These are phyloP conservation scores for Cosmia trapezina DNA, from an alignment of 2,888 invertebrate genomes.

Conservation along the genomic window DNA sequence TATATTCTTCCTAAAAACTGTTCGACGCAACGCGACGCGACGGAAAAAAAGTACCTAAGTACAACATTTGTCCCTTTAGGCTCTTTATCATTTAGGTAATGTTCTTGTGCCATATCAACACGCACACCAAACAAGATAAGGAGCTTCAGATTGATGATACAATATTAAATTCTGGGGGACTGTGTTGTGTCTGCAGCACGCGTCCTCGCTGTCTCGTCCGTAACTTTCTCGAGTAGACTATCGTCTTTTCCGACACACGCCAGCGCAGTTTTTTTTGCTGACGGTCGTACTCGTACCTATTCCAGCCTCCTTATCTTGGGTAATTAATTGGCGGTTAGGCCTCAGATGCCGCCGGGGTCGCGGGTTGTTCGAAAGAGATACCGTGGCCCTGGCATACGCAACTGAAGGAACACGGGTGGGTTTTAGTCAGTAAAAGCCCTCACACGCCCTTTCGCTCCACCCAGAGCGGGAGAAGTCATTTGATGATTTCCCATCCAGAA, in stretches of 20 bases:
- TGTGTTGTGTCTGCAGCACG: not conserved
- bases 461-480: no score
- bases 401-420: no score
- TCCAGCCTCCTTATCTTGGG: no score
- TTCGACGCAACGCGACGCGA: not conserved
- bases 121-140: not conserved
- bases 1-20: slow-evolving; percentile 3
- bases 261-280: not conserved
- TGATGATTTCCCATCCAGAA: no score
- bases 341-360: no score
- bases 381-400: no score
- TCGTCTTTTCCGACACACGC: not conserved
- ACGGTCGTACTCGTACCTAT: not conserved
- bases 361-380: no score
- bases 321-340: no score
- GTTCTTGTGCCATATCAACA: not conserved
- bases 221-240: not conserved
- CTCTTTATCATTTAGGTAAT: not conserved
- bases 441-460: no score
- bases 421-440: no score
- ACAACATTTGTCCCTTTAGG: not conserved
- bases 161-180: no score
- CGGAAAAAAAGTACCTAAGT: slow-evolving; percentile 2
- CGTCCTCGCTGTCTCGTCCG: not conserved
- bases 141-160: not conserved